phyloP scores from a whole-genome alignment of 2,888 invertebrate genomes.

The Tillus elongatus region DNA sequence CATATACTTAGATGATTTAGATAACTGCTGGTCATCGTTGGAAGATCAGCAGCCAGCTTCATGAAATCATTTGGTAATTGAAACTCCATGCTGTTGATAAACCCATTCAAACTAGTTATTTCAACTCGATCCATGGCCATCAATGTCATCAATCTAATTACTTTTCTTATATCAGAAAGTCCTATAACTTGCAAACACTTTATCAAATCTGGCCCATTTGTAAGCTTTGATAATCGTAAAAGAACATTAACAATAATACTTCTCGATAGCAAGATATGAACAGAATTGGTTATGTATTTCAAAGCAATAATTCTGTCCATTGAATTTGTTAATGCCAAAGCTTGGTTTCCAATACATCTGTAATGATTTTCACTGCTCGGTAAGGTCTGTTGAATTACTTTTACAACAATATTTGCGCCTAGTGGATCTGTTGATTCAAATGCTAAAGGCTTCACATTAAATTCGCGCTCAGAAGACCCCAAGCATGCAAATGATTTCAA shows the following conservation, averaged over 20 bases:
- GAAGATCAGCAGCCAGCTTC: constrained; percentile 31
- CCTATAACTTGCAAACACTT: constrained; percentile 37
- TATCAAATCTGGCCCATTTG: constrained; percentile 32
- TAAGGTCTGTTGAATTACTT: constrained; percentile 31
- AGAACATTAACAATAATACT: constrained; percentile 49
- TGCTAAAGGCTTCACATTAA: constrained; percentile 35
- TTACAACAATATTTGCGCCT: constrained; percentile 43
- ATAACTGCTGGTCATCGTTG: constrained; percentile 33
- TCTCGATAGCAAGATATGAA: constrained; percentile 48
- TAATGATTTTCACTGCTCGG: constrained; percentile 29
- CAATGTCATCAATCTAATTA: constrained; percentile 51
- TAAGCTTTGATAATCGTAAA: constrained; percentile 37
- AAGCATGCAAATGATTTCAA: constrained; percentile 32
- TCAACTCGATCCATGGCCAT: constrained; percentile 49
- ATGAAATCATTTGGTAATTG: constrained; percentile 30
- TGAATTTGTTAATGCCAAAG: constrained; percentile 40
- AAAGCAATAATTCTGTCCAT: constrained; percentile 46
- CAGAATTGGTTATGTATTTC: constrained; percentile 44
- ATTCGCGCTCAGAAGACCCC: constrained; percentile 38
- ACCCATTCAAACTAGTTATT: constrained; percentile 29
- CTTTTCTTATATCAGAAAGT: constrained; percentile 50
- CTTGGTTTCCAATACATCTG: constrained; percentile 46
- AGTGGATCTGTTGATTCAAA: constrained; percentile 48
- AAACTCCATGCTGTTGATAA: constrained; percentile 26
- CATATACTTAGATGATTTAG: constrained; percentile 37